phyloP scores from a whole-genome alignment of 30 jellyfish, hydroid and myxozoan genomes.

The Aurelia coerulea region DNA sequence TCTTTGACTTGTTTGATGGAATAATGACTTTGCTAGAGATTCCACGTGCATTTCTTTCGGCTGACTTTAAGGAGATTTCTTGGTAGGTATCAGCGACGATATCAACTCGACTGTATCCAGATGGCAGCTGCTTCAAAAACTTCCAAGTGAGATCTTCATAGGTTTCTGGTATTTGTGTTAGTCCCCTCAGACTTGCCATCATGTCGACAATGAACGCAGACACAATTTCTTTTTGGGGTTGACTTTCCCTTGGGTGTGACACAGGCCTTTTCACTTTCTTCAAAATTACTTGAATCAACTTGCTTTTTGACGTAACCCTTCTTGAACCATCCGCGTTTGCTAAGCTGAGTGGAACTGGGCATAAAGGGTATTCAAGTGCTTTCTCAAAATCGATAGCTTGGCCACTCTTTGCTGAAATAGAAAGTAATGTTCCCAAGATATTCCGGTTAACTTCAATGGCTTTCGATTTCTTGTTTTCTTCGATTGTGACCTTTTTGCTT shows the following conservation, averaged over 20 bases:
- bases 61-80: too few species aligned
- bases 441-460: constrained; percentile 53
- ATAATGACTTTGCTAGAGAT: too few species aligned
- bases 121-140: too few species aligned
- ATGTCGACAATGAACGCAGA: constrained; percentile 8
- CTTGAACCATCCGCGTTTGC: too few species aligned
- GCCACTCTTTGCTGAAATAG: constrained; percentile 37
- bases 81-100: too few species aligned
- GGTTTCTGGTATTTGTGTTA: background rate
- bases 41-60: too few species aligned
- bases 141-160: too few species aligned
- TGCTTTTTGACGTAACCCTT: too few species aligned
- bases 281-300: too few species aligned
- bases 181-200: background rate
- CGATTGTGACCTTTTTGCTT: background rate
- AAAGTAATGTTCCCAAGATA: constrained; percentile 30
- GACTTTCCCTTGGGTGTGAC: constrained; percentile 26
- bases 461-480: background rate
- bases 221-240: background rate
- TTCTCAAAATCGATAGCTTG: constrained; percentile 14
- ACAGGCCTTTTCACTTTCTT: background rate
- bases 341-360: constrained; percentile 46
- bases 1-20: too few species aligned
- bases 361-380: constrained; percentile 35
- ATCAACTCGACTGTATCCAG: too few species aligned